These are phyloP conservation scores for Baryphthengus martii DNA, from an alignment of 2,113 vertebrate genomes.

Conservation along the genomic window DNA sequence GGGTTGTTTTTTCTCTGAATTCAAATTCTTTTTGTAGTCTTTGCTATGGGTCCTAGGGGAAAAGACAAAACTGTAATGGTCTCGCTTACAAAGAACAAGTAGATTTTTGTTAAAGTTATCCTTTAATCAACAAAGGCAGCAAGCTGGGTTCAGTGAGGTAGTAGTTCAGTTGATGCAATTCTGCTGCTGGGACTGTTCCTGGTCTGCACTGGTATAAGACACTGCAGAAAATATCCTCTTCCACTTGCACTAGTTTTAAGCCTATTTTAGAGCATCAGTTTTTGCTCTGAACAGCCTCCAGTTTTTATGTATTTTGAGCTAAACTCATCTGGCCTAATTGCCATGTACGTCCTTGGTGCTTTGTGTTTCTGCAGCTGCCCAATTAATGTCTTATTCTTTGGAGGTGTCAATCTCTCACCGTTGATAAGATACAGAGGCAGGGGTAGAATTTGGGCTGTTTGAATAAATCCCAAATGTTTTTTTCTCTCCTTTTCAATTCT, in stretches of 20 bases:
- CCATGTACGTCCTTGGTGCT: neutral
- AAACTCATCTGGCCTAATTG: slow-evolving; percentile 43
- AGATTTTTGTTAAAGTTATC: neutral
- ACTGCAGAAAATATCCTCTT: neutral
- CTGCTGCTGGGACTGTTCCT: neutral
- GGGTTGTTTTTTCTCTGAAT: neutral
- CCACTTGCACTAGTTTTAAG: neutral
- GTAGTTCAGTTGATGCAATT: neutral
- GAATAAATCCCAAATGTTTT: neutral
- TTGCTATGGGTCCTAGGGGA: neutral
- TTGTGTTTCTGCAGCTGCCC: slow-evolving; percentile 23
- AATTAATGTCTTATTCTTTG: neutral
- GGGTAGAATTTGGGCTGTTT: neutral
- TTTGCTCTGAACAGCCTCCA: slow-evolving; percentile 14
- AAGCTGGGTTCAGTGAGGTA: neutral
- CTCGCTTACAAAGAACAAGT: neutral
- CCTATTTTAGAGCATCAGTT: slow-evolving; percentile 9
- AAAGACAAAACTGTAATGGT: neutral
- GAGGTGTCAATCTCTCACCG: neutral
- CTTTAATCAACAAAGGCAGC: slow-evolving; percentile 9
- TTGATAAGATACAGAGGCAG: neutral
- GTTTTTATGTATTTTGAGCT: slow-evolving; percentile 8
- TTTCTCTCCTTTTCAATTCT: neutral
- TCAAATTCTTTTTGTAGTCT: neutral
- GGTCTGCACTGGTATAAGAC: neutral